Percentiles rank a stretch among this genome's conserved stretches.
Conservation (phyloP, 2,113 vertebrate genomes). For the Corythoichthys haematopterus region DNA sequence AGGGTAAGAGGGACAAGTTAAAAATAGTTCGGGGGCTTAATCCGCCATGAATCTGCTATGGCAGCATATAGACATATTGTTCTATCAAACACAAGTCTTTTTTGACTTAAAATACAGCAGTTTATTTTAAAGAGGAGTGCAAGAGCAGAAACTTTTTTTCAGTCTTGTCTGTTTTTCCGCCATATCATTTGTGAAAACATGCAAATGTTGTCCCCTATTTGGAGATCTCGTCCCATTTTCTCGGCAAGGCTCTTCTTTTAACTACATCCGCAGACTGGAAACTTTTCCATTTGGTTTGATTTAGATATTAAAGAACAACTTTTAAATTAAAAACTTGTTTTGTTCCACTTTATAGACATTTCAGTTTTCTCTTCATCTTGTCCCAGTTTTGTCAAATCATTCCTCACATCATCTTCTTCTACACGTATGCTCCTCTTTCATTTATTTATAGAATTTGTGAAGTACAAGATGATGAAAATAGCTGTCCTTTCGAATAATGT, state of each 20-base stretch:
- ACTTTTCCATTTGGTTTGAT: slow-evolving; percentile 24
- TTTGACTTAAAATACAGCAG: no score
- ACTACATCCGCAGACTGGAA: slow-evolving; percentile 6
- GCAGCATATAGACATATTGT: no score
- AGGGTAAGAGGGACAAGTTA: no score
- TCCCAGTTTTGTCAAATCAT: slow-evolving; percentile 48
- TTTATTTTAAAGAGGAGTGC: no score
- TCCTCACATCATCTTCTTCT: slow-evolving; percentile 23
- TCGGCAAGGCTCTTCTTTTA: background rate
- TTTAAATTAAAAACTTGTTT: slow-evolving; percentile 29
- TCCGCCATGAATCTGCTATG: no score
- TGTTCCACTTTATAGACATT: slow-evolving; percentile 9
- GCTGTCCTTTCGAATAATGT: background rate
- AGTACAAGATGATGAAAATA: slow-evolving; percentile 33
- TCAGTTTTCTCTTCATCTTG: slow-evolving; percentile 27
- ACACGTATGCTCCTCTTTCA: slow-evolving; percentile 5
- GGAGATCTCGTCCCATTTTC: slow-evolving; percentile 12
- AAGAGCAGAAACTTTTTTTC: no score
- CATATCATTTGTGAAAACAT: background rate
- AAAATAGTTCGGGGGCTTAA: no score
- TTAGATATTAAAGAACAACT: slow-evolving; percentile 24
- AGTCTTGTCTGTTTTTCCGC: no score
- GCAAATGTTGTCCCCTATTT: background rate
- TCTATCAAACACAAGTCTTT: no score
- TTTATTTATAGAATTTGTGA: slow-evolving; percentile 51